phyloP scores from a whole-genome alignment of 2,888 invertebrate genomes.

The Stictocephala bisonia region DNA sequence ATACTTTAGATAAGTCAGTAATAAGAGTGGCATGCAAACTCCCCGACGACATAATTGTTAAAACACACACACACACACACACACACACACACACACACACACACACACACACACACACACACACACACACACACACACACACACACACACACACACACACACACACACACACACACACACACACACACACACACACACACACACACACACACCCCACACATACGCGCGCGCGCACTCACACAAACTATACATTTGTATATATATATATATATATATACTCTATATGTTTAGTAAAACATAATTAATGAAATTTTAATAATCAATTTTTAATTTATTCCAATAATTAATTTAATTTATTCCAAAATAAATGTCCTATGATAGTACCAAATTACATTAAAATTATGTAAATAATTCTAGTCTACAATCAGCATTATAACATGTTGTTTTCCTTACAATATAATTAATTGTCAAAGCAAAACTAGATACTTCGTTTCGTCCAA shows the following conservation, averaged over 20 bases:
- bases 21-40: too few relatives aligned
- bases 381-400: too few relatives aligned
- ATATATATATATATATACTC: neutral
- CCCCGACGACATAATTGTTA: neutral
- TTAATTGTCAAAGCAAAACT: too few relatives aligned
- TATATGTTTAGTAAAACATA: neutral
- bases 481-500: too few relatives aligned
- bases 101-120: slow-evolving; percentile 6
- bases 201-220: too few relatives aligned
- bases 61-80: neutral
- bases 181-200: neutral
- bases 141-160: neutral
- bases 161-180: neutral
- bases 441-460: too few relatives aligned
- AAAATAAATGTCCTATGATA: too few relatives aligned
- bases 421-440: too few relatives aligned
- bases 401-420: too few relatives aligned
- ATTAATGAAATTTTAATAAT: neutral
- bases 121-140: neutral
- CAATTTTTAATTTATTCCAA: neutral
- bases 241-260: neutral
- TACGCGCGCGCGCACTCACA: too few relatives aligned
- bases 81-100: slow-evolving; percentile 5
- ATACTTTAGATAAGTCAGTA: too few relatives aligned
- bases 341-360: too few relatives aligned